Percentiles rank a stretch among this genome's conserved stretches.
Evolutionary conservation across 2,888 invertebrate genomes (phyloP).

Genomic region (Rhingia rostrata): DNA sequence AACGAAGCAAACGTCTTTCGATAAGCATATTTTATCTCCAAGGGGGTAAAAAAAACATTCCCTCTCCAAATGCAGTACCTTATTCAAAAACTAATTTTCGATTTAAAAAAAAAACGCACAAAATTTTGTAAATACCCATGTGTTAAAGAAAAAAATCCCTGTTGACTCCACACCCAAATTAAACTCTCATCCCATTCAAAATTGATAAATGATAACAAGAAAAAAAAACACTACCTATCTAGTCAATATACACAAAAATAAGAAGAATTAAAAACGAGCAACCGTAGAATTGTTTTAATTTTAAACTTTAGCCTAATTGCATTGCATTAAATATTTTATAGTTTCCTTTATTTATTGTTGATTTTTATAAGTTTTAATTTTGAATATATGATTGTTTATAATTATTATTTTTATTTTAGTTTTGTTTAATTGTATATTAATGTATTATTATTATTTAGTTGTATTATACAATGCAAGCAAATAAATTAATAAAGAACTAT

Average conservation of each 20-base stretch:
- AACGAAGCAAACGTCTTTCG: no score
- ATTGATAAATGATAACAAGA: constrained; percentile 20
- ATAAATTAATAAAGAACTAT: constrained; percentile 2
- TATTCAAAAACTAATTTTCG: background rate
- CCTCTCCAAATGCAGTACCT: constrained; percentile 38
- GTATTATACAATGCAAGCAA: constrained; percentile 26
- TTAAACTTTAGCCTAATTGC: constrained; percentile 62
- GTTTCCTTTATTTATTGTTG: constrained; percentile 70
- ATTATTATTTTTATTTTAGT: constrained; percentile 23
- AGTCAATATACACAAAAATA: constrained; percentile 65
- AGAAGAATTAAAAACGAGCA: constrained; percentile 28
- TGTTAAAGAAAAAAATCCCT: constrained; percentile 2
- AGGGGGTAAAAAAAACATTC: background rate
- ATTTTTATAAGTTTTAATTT: constrained; percentile 53
- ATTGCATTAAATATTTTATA: constrained; percentile 61
- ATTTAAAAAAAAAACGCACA: constrained; percentile 55
- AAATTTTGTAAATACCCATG: constrained; percentile 52
- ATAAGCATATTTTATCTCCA: background rate
- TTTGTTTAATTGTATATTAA: constrained; percentile 45
- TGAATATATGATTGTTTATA: constrained; percentile 23
- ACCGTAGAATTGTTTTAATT: constrained; percentile 53
- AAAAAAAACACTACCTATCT: constrained; percentile 54
- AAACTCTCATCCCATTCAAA: constrained; percentile 33
- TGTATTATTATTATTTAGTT: constrained; percentile 65
- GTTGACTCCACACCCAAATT: constrained; percentile 11